These are phyloP conservation scores for Haliclona indistincta DNA, from an alignment of 37 sponge, comb jelly and placozoan species.

Conservation along the genomic window DNA sequence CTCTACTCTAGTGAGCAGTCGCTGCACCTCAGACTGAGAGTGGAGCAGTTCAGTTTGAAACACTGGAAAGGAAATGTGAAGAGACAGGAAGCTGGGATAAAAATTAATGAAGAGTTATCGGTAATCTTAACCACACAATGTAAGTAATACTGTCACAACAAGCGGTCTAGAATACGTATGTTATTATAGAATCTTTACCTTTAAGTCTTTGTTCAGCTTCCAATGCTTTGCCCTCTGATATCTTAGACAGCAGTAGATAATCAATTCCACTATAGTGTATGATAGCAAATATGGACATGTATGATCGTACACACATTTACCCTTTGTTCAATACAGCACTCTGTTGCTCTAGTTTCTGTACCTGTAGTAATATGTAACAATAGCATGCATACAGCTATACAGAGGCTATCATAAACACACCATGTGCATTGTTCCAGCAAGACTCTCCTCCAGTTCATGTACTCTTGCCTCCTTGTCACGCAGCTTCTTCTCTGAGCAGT, in stretches of 20 bases:
- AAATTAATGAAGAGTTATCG: background rate
- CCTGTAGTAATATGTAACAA: constrained; percentile 23
- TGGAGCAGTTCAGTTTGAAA: constrained; percentile 75
- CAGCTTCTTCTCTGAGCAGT: constrained; percentile 17
- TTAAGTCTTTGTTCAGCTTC: constrained; percentile 78
- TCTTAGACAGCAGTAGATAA: constrained; percentile 75
- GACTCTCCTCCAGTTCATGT: constrained; percentile 63
- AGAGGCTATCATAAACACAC: constrained; percentile 30
- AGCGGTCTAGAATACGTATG: background rate
- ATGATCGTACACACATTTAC: constrained; percentile 3
- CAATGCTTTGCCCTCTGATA: constrained; percentile 56
- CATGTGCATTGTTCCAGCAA: constrained; percentile 58
- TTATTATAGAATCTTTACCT: constrained; percentile 28
- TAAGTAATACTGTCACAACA: background rate
- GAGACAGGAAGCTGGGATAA: background rate
- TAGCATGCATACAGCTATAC: constrained; percentile 4
- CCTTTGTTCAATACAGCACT: constrained; percentile 46
- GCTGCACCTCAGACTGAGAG: constrained; percentile 65
- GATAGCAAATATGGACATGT: background rate
- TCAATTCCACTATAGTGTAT: constrained; percentile 66
- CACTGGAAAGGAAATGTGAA: constrained; percentile 26
- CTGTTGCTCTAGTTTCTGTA: constrained; percentile 69
- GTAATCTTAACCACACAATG: background rate
- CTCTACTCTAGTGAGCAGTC: constrained; percentile 59
- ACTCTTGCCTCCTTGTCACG: constrained; percentile 54